Conservation (phyloP, 2,888 invertebrate genomes). For the Mesopsocus fuscifrons region DNA sequence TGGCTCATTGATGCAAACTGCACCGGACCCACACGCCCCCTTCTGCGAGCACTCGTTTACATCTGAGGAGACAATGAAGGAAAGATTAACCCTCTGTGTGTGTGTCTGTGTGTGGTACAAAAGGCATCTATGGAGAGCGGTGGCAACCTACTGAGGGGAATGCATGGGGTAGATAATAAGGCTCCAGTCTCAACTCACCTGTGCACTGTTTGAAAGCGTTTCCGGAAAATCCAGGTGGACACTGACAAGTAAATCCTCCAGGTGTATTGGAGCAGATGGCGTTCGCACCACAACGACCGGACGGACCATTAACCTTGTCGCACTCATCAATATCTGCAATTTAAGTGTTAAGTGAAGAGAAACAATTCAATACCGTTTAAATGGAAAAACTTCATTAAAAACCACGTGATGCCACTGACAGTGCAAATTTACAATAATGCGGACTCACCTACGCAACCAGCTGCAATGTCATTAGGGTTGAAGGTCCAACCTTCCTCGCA, state of each 20-base stretch:
- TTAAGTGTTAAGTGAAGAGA: no score
- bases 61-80: constrained; percentile 28
- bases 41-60: constrained; percentile 60
- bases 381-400: constrained; percentile 15
- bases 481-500: constrained; percentile 90
- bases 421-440: background rate
- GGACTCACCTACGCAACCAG: constrained; percentile 53
- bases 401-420: constrained; percentile 1
- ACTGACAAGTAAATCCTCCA: constrained; percentile 63
- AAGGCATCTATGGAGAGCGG: no score
- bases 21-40: constrained; percentile 59
- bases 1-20: constrained; percentile 55
- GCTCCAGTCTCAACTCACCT: constrained; percentile 27
- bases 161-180: no score
- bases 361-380: no score
- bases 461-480: constrained; percentile 70
- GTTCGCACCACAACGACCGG: constrained; percentile 67
- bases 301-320: constrained; percentile 52
- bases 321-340: constrained; percentile 88
- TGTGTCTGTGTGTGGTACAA: no score
- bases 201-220: constrained; percentile 62
- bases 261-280: constrained; percentile 62
- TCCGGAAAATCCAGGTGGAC: constrained; percentile 69
- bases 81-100: no score
- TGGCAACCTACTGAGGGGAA: no score